Conservation (phyloP, 2,797 vertebrate genomes). For the Gambelia wislizenii region DNA sequence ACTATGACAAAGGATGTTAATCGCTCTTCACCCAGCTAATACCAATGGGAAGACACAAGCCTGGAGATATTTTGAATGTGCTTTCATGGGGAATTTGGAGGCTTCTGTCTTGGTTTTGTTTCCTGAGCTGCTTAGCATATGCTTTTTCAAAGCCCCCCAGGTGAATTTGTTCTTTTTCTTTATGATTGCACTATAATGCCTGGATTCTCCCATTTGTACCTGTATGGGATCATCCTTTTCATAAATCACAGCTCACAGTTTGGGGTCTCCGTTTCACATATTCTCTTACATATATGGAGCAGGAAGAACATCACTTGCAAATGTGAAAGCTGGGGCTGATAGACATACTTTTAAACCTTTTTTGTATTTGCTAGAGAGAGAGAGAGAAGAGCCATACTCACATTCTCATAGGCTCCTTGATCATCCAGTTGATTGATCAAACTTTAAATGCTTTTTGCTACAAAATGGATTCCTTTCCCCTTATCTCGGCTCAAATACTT, state of each 20-base stretch:
- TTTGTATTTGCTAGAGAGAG: neutral
- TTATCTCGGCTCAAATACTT: neutral
- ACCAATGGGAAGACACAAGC: constrained; percentile 28
- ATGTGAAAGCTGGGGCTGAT: neutral
- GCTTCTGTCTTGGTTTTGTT: constrained; percentile 48
- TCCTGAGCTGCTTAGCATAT: constrained; percentile 65
- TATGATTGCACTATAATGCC: constrained; percentile 7
- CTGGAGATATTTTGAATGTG: constrained; percentile 34
- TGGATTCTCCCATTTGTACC: constrained; percentile 69
- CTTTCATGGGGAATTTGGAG: neutral
- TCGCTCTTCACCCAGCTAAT: neutral
- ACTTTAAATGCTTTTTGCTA: neutral
- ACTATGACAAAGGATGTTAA: neutral
- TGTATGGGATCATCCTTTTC: constrained; percentile 62
- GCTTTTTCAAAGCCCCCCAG: constrained; percentile 50
- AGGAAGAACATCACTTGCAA: constrained; percentile 45
- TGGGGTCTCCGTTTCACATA: constrained; percentile 67
- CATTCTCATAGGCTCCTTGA: neutral
- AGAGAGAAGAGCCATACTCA: neutral
- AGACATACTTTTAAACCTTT: neutral
- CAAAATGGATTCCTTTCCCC: neutral
- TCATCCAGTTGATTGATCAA: neutral
- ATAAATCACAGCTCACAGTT: constrained; percentile 66
- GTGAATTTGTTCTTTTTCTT: constrained; percentile 50
- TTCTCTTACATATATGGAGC: constrained; percentile 45